Evolutionary conservation across 2,888 invertebrate genomes (phyloP).

Genomic region (Pollenia griseotomentosa): DNA sequence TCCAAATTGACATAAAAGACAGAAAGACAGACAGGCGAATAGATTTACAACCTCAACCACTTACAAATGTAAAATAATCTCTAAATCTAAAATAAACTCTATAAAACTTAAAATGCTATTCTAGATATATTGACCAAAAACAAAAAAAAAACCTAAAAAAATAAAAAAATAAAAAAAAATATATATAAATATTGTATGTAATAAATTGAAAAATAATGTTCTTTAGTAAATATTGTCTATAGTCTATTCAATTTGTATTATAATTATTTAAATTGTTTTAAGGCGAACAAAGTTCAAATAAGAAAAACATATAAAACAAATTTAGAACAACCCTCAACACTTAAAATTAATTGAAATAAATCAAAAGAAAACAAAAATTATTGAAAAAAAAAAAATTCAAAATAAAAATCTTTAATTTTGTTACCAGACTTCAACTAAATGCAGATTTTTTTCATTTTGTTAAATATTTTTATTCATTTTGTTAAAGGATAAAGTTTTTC

Average conservation of each 20-base stretch:
- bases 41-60: slow-evolving; percentile 6
- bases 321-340: neutral
- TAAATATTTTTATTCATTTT: slow-evolving; percentile 1
- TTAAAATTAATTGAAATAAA: slow-evolving; percentile 12
- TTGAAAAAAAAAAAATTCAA: neutral
- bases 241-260: slow-evolving; percentile 24
- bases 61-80: slow-evolving; percentile 31
- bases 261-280: slow-evolving; percentile 3
- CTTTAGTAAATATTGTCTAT: slow-evolving; percentile 19
- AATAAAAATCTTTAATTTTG: neutral
- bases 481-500: slow-evolving; percentile 12
- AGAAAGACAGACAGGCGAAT: neutral
- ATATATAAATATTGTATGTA: slow-evolving; percentile 30
- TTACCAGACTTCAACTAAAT: slow-evolving; percentile 6
- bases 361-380: slow-evolving; percentile 53
- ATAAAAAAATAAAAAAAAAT: no score
- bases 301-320: neutral
- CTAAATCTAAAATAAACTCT: neutral
- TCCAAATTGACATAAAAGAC: neutral
- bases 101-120: neutral
- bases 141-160: neutral
- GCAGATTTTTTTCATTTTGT: neutral
- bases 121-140: slow-evolving; percentile 34
- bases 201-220: neutral
- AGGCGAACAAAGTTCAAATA: slow-evolving; percentile 29